A percentile compares a stretch with the other conserved stretches of the same genome.
Conservation (phyloP, 2,797 vertebrate genomes). For the Picus viridis region DNA sequence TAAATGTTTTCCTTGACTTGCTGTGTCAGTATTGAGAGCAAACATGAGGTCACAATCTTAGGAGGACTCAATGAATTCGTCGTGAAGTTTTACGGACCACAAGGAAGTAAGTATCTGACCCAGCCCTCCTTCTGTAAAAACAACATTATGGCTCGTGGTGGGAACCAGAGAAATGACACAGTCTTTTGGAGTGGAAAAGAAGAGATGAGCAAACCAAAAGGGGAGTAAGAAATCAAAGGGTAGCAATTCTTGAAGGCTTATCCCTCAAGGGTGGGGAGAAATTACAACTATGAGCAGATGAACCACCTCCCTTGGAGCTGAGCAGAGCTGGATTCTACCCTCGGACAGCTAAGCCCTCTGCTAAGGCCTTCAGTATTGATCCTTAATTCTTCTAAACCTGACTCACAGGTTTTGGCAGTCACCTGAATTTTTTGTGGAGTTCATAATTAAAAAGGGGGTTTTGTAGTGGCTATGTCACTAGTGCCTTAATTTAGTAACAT, state of each 20-base stretch:
- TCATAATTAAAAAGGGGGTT: neutral
- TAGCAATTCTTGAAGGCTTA: neutral
- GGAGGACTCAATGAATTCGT: constrained; percentile 99
- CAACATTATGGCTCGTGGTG: neutral
- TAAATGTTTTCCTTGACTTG: constrained; percentile 80
- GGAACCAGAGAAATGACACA: neutral
- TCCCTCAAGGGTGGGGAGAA: neutral
- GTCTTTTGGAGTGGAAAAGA: neutral
- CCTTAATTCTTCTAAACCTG: neutral
- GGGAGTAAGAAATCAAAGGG: neutral
- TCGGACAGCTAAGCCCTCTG: neutral
- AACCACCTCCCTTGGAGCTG: neutral
- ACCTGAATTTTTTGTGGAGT: neutral
- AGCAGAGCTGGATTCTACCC: neutral
- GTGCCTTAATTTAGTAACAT: neutral
- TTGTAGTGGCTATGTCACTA: neutral
- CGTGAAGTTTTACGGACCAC: constrained; percentile 99
- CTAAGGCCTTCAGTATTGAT: neutral
- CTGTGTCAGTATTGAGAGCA: constrained; percentile 92
- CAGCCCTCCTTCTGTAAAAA: neutral
- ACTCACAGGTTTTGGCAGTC: neutral
- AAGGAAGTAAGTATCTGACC: constrained; percentile 92
- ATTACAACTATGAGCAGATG: neutral
- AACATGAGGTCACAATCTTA: constrained; percentile 98
- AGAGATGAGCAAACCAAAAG: neutral